phyloP scores from a whole-genome alignment of 1,140 invertebrate genomes.

The Parapsyche elsis region DNA sequence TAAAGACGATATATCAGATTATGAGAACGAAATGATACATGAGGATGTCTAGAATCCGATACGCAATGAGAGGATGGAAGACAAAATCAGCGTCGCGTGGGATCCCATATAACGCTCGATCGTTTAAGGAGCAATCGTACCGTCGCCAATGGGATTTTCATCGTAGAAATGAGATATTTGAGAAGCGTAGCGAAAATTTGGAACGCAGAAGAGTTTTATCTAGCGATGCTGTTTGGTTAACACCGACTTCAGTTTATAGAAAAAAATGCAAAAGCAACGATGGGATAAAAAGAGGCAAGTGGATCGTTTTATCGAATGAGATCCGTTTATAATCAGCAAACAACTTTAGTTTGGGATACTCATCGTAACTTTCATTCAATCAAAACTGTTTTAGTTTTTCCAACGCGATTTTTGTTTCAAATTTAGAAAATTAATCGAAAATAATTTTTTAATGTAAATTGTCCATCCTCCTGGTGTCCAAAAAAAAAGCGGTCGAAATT shows the following conservation, averaged over 20 bases:
- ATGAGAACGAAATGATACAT: conserved; percentile 36
- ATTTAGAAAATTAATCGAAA: conserved; percentile 5
- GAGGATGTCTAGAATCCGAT: conserved; percentile 18
- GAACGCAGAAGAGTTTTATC: conserved; percentile 44
- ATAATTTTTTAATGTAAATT: conserved; percentile 22
- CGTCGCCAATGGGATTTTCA: conserved; percentile 34
- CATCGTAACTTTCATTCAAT: not conserved
- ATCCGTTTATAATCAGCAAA: conserved; percentile 1
- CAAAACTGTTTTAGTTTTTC: not conserved
- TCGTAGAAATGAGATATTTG: conserved; percentile 33
- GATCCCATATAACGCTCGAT: conserved; percentile 43
- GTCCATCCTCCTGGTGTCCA: no score
- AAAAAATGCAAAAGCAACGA: conserved; percentile 53
- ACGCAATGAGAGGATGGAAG: conserved; percentile 3
- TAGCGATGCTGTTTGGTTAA: conserved; percentile 51
- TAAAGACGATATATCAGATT: conserved; percentile 46
- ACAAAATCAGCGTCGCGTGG: conserved; percentile 24
- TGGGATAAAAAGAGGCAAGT: conserved; percentile 54
- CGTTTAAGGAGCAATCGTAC: conserved; percentile 37
- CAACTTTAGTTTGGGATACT: not conserved
- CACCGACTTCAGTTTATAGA: conserved; percentile 16
- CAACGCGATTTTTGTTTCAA: not conserved
- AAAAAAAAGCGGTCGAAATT: no score
- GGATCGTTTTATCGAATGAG: conserved; percentile 51
- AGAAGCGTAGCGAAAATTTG: not conserved